phyloP scores from a whole-genome alignment of 2,113 vertebrate genomes.

The Otocyon megalotis region DNA sequence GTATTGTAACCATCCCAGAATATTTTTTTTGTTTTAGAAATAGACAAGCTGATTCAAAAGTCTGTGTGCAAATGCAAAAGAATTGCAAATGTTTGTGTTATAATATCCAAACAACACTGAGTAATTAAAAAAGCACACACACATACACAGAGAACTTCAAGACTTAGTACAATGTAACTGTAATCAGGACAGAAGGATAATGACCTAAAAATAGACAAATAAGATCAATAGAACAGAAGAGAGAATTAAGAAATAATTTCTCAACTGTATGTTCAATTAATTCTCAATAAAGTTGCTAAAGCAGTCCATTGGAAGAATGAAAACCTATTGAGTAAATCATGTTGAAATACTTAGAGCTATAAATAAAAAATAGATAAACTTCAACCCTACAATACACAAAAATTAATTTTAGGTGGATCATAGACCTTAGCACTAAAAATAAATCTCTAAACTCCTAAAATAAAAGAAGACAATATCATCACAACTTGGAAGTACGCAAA shows the following conservation, averaged over 20 bases:
- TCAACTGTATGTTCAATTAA: not conserved
- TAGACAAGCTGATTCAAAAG: not conserved
- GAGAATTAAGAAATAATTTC: constrained; percentile 10
- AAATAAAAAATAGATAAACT: not conserved
- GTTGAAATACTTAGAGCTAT: not conserved
- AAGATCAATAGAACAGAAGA: not conserved
- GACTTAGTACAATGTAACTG: not conserved
- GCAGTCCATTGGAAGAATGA: not conserved
- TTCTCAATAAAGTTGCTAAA: not conserved
- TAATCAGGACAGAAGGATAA: not conserved
- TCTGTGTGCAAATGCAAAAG: not conserved
- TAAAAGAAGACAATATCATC: not conserved
- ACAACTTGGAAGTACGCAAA: not conserved
- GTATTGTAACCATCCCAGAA: not conserved
- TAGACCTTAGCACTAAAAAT: not conserved
- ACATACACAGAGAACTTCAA: not conserved
- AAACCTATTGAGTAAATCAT: not conserved
- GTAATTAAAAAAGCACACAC: not conserved
- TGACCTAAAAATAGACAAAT: not conserved
- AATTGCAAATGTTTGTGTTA: not conserved
- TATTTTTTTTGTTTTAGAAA: not conserved
- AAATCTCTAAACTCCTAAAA: not conserved
- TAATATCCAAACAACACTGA: not conserved
- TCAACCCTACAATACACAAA: not conserved
- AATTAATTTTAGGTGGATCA: not conserved